Evolutionary conservation across 2,113 vertebrate genomes (phyloP).

Genomic region (Oryzias melastigma): DNA sequence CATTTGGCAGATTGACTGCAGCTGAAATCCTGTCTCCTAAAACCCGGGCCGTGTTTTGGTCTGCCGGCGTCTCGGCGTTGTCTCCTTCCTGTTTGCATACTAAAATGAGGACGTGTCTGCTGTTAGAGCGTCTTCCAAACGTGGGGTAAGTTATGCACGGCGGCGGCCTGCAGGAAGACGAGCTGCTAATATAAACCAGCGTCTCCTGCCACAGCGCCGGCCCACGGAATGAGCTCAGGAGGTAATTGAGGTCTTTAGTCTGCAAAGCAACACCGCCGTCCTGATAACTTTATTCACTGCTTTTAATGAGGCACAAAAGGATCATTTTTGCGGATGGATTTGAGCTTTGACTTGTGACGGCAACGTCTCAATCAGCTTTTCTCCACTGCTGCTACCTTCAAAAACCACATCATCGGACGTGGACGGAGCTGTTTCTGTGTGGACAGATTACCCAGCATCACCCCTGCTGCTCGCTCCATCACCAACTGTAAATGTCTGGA

Average conservation of each 20-base stretch:
- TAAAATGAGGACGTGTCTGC: slow-evolving; percentile 38
- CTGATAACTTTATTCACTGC: slow-evolving; percentile 25
- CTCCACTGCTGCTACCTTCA: too few species aligned
- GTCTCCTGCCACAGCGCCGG: slow-evolving; percentile 38
- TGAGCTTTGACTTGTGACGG: slow-evolving; percentile 1
- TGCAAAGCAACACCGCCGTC: slow-evolving; percentile 25
- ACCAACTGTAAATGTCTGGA: slow-evolving; percentile 37
- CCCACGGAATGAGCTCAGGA: slow-evolving; percentile 37
- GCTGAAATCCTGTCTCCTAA: too few species aligned
- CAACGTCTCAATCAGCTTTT: neutral
- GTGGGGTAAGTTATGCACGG: slow-evolving; percentile 27
- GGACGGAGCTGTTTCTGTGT: neutral
- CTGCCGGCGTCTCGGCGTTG: slow-evolving; percentile 3
- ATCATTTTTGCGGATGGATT: slow-evolving; percentile 18
- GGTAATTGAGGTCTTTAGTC: slow-evolving; percentile 56
- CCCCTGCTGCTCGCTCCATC: slow-evolving; percentile 31
- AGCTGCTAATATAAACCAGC: slow-evolving; percentile 31
- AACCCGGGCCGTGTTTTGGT: too few species aligned
- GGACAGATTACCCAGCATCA: slow-evolving; percentile 11
- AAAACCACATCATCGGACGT: too few species aligned
- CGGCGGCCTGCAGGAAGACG: slow-evolving; percentile 45
- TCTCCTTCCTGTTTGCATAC: slow-evolving; percentile 35
- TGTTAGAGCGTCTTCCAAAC: slow-evolving; percentile 2
- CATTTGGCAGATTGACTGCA: too few species aligned
- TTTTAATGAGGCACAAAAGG: slow-evolving; percentile 36